Base-by-base conservation (phyloP, 2,888 invertebrate genomes). In the Idaea dimidiata region DNA sequence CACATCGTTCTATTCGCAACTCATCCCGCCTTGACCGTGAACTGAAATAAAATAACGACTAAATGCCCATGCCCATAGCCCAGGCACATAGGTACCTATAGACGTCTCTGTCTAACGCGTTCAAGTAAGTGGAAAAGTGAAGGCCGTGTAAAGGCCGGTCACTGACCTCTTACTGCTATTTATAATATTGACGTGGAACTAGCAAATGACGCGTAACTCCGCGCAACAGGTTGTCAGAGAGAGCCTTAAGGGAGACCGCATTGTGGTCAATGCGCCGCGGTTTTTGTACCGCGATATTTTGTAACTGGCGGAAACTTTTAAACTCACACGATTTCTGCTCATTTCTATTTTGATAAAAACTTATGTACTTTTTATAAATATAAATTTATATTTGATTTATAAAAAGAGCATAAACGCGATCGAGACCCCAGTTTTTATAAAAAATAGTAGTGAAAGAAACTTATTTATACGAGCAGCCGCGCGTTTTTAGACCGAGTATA, bases 91-190 rank as follows among this genome's bases (percentile, higher is more conserved):
- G 14, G 43, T 43, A 43, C 14, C 8, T 43, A 8, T 14, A 43
- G 43, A 14, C 43, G 6, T 43, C 43, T 43, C 43, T 43, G 43
- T 43, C 43, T 43, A 43, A 43, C 43, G 43, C 43, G 43, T 43
- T 43, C 43, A 43, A 43, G 43, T 72, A 74, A 66, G 68, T 63
- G 63, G 76, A 69, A 72, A 73, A 81, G 85, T 84, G 91, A 91
- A 91, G 91, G 91, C 84, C 91, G 89, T 75, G 69, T 79, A 76
- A 84, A 92, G 91, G 91, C 84, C 91, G 91, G 91, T 87, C 90
- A 80, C 70, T 82, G 91, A 90, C 89, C 89, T 80, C 73, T 86
- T 43, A 43, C 43, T 43, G 43, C 91, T 91, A 91, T 91, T 90
- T 88, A 89, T 90, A 88, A 78, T 43, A 69, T 67, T 74, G 72